These are phyloP conservation scores for Dinomys branickii DNA, from an alignment of 2,113 vertebrate genomes.

Conservation along the genomic window DNA sequence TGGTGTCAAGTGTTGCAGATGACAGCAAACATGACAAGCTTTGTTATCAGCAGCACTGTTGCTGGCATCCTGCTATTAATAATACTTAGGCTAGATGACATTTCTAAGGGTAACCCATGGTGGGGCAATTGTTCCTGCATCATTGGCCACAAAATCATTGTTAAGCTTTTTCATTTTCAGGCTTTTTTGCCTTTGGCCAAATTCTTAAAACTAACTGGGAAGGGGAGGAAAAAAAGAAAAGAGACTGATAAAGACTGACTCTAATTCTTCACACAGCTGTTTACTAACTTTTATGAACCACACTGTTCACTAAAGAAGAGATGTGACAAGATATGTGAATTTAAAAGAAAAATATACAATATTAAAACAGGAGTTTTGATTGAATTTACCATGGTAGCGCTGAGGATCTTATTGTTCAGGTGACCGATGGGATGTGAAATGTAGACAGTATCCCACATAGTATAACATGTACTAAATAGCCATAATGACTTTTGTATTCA, in stretches of 20 bases:
- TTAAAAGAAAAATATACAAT: background rate
- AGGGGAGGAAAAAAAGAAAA: background rate
- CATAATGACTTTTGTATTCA: background rate
- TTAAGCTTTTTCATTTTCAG: constrained; percentile 49
- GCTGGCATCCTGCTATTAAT: constrained; percentile 42
- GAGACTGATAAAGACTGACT: background rate
- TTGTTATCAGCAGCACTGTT: constrained; percentile 45
- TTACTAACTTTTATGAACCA: background rate
- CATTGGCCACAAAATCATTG: constrained; percentile 1
- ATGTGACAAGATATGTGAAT: background rate
- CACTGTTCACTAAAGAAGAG: background rate
- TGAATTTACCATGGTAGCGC: background rate
- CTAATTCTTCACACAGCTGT: background rate
- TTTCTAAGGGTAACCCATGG: background rate
- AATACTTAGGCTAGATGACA: background rate
- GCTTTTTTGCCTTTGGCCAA: background rate
- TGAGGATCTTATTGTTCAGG: background rate
- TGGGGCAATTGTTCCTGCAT: background rate
- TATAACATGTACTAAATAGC: background rate
- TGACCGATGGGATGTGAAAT: constrained; percentile 3
- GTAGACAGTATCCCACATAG: background rate
- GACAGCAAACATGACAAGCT: constrained; percentile 64
- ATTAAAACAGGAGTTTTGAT: background rate
- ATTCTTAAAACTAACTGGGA: constrained; percentile 10
- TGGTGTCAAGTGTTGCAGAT: background rate